Percentiles rank a stretch among this genome's conserved stretches.
These are phyloP conservation scores for Hydropotes inermis DNA, from an alignment of 2,113 vertebrate genomes.

Conservation along the genomic window DNA sequence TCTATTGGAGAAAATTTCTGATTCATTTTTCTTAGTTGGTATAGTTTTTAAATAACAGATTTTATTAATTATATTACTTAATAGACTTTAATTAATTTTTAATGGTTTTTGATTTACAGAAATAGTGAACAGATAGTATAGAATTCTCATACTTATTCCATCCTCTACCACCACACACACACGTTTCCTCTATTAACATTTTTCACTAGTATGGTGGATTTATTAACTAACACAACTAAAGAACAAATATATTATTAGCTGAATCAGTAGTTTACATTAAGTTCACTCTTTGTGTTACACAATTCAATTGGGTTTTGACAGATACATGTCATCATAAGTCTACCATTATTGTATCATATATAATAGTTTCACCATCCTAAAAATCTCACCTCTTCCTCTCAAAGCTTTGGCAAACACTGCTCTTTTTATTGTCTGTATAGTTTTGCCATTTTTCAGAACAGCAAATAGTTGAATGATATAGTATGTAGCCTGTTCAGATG, in stretches of 20 bases:
- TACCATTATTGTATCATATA: not conserved
- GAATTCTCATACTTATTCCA: not conserved
- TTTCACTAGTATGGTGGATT: not conserved
- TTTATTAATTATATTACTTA: not conserved
- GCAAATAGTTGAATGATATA: not conserved
- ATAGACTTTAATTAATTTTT: not conserved
- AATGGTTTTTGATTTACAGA: not conserved
- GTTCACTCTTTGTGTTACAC: not conserved
- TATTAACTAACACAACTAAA: not conserved
- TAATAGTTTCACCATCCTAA: not conserved
- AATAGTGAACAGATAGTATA: not conserved
- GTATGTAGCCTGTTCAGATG: not conserved
- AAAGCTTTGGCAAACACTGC: not conserved
- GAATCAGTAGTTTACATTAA: not conserved
- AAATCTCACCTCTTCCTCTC: not conserved
- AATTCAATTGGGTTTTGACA: not conserved
- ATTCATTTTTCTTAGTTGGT: not conserved
- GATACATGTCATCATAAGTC: not conserved
- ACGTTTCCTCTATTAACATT: not conserved
- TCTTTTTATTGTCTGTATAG: not conserved
- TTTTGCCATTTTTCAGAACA: not conserved
- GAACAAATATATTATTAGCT: not conserved
- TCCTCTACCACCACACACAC: not conserved
- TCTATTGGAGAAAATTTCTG: not conserved
- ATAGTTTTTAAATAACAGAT: not conserved